A percentile compares a stretch with the other conserved stretches of the same genome.
These are phyloP conservation scores for Colletes latitarsis DNA, from an alignment of 1,140 invertebrate species.

Conservation along the genomic window DNA sequence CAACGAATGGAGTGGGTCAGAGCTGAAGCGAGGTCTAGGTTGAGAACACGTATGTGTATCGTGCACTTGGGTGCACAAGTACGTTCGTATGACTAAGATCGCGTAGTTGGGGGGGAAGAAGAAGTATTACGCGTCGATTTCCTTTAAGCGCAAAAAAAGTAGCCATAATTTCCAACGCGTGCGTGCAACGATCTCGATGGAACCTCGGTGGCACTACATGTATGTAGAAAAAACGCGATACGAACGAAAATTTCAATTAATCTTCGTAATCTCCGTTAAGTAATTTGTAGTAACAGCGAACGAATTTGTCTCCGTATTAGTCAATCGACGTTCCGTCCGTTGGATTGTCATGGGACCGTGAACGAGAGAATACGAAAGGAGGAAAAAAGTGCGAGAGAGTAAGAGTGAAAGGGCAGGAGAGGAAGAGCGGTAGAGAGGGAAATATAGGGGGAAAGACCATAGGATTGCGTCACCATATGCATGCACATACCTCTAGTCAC, in stretches of 20 bases:
- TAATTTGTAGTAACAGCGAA: too few species aligned
- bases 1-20: slow-evolving; percentile 21
- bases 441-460: slow-evolving; percentile 73
- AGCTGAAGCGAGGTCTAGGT: slow-evolving; percentile 51
- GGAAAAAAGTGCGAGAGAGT: slow-evolving; percentile 24
- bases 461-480: slow-evolving; percentile 74
- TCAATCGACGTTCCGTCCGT: too few species aligned
- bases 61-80: neutral
- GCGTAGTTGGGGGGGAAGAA: neutral
- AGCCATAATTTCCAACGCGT: neutral
- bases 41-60: slow-evolving; percentile 33
- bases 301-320: too few species aligned
- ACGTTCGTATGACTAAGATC: neutral
- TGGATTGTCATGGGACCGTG: neutral
- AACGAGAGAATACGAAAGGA: neutral
- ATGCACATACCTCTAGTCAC: slow-evolving; percentile 74
- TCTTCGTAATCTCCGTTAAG: too few species aligned
- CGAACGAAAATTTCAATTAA: neutral
- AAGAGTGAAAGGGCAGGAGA: slow-evolving; percentile 37
- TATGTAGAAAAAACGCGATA: too few species aligned
- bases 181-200: neutral
- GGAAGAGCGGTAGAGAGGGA: slow-evolving; percentile 41
- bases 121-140: neutral
- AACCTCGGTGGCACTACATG: neutral
- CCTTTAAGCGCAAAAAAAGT: neutral